Evolutionary conservation across 2,113 vertebrate species (phyloP).

Genomic region (Aramus guarauna): DNA sequence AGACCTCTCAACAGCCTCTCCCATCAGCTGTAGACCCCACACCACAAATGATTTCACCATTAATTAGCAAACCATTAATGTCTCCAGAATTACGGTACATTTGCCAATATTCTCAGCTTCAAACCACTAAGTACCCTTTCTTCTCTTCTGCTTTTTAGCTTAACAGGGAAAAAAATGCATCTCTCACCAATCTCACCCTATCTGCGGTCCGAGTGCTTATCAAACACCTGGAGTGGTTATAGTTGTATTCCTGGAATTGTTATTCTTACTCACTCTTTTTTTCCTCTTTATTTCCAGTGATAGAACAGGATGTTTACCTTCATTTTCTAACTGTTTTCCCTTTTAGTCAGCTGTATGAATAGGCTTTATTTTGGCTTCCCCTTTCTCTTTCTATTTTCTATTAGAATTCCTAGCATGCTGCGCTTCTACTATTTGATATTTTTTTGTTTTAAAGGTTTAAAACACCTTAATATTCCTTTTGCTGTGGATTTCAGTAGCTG

Average conservation of each 20-base stretch:
- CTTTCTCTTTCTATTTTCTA: neutral
- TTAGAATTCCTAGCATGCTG: neutral
- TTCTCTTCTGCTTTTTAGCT: neutral
- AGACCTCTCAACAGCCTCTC: neutral
- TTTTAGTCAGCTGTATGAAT: neutral
- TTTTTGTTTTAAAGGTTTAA: neutral
- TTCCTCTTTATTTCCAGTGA: neutral
- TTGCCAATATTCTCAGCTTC: conserved; percentile 32
- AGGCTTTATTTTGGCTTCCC: neutral
- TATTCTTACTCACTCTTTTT: neutral
- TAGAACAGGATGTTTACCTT: neutral
- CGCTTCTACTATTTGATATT: neutral
- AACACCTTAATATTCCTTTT: neutral
- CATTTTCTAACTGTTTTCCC: neutral
- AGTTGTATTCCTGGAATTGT: conserved; percentile 5
- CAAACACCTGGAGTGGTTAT: neutral
- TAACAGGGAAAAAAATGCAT: neutral
- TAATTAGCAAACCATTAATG: conserved; percentile 28
- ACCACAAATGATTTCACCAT: neutral
- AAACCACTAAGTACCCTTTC: conserved; percentile 21
- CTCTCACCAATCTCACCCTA: neutral
- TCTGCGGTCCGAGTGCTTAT: neutral
- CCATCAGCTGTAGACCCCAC: neutral
- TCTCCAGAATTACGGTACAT: neutral
- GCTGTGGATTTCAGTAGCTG: neutral